Evolutionary conservation across 1,140 invertebrate genomes (phyloP).

Genomic region (Lamellibrachia luymesi): DNA sequence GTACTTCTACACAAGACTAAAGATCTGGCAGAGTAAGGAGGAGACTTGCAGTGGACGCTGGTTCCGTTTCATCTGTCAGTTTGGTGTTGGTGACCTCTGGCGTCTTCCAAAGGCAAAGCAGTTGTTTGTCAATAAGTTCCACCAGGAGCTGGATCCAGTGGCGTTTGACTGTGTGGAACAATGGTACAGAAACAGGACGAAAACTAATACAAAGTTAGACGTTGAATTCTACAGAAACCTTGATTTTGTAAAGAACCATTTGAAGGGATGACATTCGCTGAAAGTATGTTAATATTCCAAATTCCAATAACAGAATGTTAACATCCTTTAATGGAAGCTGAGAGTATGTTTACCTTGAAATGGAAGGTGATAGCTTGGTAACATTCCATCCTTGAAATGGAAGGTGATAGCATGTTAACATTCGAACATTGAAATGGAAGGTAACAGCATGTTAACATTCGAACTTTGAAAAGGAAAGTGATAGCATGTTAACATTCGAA

Average conservation of each 20-base stretch:
- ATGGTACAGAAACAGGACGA: slow-evolving; percentile 19
- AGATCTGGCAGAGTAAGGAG: slow-evolving; percentile 15
- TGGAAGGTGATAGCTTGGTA: neutral
- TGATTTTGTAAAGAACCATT: slow-evolving; percentile 12
- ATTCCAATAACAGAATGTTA: neutral
- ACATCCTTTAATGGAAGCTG: neutral
- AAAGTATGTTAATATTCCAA: neutral
- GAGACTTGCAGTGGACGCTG: slow-evolving; percentile 8
- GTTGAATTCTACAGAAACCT: slow-evolving; percentile 7
- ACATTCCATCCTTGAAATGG: neutral
- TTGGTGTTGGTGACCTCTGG: slow-evolving; percentile 16
- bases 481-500: neutral
- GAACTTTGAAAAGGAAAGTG: neutral
- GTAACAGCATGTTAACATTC: neutral
- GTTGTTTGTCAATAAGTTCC: slow-evolving; percentile 19
- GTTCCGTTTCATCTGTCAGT: slow-evolving; percentile 15
- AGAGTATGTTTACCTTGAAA: neutral
- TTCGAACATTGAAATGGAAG: neutral
- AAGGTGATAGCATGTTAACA: neutral
- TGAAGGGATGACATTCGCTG: neutral
- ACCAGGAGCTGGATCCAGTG: slow-evolving; percentile 14
- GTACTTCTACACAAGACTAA: slow-evolving; percentile 8
- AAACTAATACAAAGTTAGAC: slow-evolving; percentile 8
- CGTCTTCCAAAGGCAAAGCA: neutral
- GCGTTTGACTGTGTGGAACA: slow-evolving; percentile 18